Base-by-base conservation (phyloP, 92 coral and sea anemone genomes). In the Parazoanthus atlanticus region DNA sequence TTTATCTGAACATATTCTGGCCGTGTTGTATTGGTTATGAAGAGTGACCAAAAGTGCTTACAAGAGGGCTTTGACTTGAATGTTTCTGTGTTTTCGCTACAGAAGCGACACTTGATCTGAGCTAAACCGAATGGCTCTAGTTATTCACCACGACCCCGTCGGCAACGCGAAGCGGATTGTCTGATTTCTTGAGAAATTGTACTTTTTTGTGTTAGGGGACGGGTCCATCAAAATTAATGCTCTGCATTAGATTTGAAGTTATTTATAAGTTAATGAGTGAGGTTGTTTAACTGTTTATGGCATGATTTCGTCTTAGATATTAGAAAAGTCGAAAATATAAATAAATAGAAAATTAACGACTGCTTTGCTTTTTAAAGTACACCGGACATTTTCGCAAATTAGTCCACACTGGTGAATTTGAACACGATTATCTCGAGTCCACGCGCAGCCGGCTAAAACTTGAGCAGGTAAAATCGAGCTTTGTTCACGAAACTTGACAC, bases 401-500 rank as follows among this genome's bases (percentile, higher is more conserved):
- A 70, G 65, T 15, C 78, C 56, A 70, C 43, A 0, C 65, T 32
- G 33, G 33, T 69, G 78, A 43, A 8, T 84, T 84, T 29, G 33
- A 84, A 83, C 40, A 43, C 41, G 78, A 38, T 84, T 26, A 43
- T 16, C 58, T 84, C 13, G 47, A 28, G 74, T 26, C 40, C 61
- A 30, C 34, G 43, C 74, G 30, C 30, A 84, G 87, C 87, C 87
- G 84, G 71, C 84, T 29, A 31, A 84, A 84, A 69, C 26, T 29
- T 40, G 87, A 43, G 84, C 41, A 28, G 65, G 72, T 28, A 58
- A 78, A 85, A 90, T 89, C 91, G 82, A 85, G 91, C 95, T 89
- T 76, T 93, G 93, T 92, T 86, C 96, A 25, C 49, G 91, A 78
- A 92, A 92, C 79, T 32, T 84, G 87, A 95, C 90, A 89, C 93